phyloP scores from a whole-genome alignment of 2,113 vertebrate genomes.

The Pholis gunnellus region DNA sequence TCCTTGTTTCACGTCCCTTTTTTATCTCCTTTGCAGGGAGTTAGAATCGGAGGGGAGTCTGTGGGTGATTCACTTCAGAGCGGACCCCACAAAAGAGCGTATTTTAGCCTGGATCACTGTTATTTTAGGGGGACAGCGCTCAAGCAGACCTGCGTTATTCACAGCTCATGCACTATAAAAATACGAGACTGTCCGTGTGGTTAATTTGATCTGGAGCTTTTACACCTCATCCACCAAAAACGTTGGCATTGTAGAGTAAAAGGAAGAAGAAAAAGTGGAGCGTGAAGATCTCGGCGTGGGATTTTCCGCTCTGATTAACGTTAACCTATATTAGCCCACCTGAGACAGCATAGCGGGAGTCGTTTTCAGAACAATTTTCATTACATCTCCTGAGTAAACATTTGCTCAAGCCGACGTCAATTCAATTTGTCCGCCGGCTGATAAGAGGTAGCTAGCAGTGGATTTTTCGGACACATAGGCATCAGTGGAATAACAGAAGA shows the following conservation, averaged over 20 bases:
- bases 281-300: conserved; percentile 59
- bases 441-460: conserved; percentile 73
- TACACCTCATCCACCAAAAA: conserved; percentile 75
- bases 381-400: conserved; percentile 78
- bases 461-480: conserved; percentile 63
- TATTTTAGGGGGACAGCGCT: conserved; percentile 73
- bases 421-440: conserved; percentile 75
- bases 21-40: conserved; percentile 5
- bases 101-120: conserved; percentile 75
- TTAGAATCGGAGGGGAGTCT: conserved; percentile 19
- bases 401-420: conserved; percentile 77
- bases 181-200: conserved; percentile 73
- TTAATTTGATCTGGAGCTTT: conserved; percentile 76
- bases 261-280: conserved; percentile 32
- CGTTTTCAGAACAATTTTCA: conserved; percentile 77
- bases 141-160: conserved; percentile 74
- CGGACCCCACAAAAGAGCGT: conserved; percentile 17
- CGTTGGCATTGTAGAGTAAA: conserved; percentile 57
- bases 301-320: conserved; percentile 79
- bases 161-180: conserved; percentile 76
- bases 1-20: neutral
- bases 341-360: conserved; percentile 74
- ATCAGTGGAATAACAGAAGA: conserved; percentile 74
- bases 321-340: conserved; percentile 71
- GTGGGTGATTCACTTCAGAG: conserved; percentile 49